phyloP scores from a whole-genome alignment of 2,113 vertebrate species.

The Serilophus lunatus region DNA sequence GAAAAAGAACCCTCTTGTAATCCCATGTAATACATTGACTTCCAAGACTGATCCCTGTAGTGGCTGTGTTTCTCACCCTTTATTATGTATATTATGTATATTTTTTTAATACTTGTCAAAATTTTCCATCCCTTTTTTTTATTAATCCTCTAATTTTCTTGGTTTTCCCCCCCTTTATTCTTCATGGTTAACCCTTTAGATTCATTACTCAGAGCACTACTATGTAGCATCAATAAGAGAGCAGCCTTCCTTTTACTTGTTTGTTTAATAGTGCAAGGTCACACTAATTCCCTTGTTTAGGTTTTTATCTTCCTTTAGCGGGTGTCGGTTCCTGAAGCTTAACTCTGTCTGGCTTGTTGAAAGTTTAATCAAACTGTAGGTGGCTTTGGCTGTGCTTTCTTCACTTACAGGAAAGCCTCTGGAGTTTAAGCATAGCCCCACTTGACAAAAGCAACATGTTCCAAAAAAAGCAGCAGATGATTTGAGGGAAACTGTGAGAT shows the following conservation, averaged over 20 bases:
- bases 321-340: slow-evolving; percentile 45
- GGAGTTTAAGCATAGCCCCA: slow-evolving; percentile 1
- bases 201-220: not conserved
- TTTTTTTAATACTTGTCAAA: not conserved
- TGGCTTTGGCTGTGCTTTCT: not conserved
- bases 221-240: not conserved
- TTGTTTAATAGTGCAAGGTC: slow-evolving; percentile 36
- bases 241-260: not conserved
- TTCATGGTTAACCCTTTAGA: not conserved
- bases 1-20: not conserved
- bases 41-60: not conserved
- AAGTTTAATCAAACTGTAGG: slow-evolving; percentile 35
- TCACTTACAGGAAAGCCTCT: not conserved
- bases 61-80: not conserved
- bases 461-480: not conserved
- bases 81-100: not conserved
- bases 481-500: not conserved
- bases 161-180: not conserved
- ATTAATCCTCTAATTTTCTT: not conserved
- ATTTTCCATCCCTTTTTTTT: not conserved
- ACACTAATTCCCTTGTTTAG: slow-evolving; percentile 9
- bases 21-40: not conserved
- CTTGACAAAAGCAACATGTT: not conserved
- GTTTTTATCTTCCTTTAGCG: slow-evolving; percentile 59
- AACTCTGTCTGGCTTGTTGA: slow-evolving; percentile 31